A percentile compares a stretch with the other conserved stretches of the same genome.
Conservation (phyloP, 2,888 invertebrate species). For the Acheta domesticus region DNA sequence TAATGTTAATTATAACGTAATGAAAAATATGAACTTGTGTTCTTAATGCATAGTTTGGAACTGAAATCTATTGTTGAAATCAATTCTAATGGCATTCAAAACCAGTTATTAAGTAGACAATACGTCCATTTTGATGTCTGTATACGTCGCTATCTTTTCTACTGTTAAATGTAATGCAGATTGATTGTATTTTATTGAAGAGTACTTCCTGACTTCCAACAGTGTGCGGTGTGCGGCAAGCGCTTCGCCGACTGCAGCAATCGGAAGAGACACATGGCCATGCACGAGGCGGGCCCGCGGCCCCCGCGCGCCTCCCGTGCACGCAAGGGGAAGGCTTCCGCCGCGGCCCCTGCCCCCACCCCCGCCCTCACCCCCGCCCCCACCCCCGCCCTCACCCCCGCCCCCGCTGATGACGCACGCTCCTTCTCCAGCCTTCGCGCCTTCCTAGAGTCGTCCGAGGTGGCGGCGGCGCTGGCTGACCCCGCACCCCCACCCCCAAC, state of each 20-base stretch:
- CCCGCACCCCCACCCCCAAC: background rate
- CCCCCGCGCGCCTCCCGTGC: background rate
- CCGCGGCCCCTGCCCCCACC: background rate
- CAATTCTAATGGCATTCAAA: too few relatives aligned
- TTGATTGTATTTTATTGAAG: too few relatives aligned
- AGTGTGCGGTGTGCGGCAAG: constrained; percentile 37
- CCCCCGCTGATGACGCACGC: constrained; percentile 2
- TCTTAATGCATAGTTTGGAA: too few relatives aligned
- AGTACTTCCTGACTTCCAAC: background rate
- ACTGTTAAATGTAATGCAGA: too few relatives aligned
- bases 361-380: background rate
- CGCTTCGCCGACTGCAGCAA: constrained; percentile 38
- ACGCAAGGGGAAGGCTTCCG: background rate
- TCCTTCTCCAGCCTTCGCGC: constrained; percentile 26
- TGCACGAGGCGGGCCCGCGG: constrained; percentile 27
- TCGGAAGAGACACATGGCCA: constrained; percentile 35
- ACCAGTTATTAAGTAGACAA: too few relatives aligned
- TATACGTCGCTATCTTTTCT: too few relatives aligned
- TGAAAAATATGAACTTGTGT: too few relatives aligned
- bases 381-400: background rate
- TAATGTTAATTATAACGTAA: too few relatives aligned
- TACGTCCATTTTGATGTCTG: too few relatives aligned
- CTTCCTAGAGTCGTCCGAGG: constrained; percentile 31
- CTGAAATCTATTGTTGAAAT: too few relatives aligned
- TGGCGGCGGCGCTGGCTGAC: constrained; percentile 24